Percentiles rank a stretch among this genome's conserved stretches.
Conservation (phyloP, 2,113 vertebrate genomes). For the Mus spicilegus region DNA sequence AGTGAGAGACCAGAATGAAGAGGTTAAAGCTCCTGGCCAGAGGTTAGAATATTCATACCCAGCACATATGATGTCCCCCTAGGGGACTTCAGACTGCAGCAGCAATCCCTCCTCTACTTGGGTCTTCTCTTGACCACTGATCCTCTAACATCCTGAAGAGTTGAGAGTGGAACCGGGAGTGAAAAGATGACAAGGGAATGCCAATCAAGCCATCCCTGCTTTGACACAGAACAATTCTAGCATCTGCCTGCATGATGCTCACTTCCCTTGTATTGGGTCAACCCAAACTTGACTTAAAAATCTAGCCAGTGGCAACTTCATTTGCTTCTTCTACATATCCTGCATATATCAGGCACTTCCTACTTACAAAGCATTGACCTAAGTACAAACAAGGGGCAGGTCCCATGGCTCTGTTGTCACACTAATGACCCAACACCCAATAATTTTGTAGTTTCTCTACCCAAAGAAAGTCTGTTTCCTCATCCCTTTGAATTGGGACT, state of each 20-base stretch:
- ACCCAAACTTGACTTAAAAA: slow-evolving; percentile 18
- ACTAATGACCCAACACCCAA: neutral
- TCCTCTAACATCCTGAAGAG: neutral
- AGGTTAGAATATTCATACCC: neutral
- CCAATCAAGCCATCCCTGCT: neutral
- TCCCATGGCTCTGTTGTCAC: neutral
- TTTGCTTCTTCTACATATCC: slow-evolving; percentile 5
- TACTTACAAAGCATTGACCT: neutral
- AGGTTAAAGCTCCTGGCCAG: neutral
- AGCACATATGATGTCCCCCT: neutral
- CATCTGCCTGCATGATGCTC: neutral
- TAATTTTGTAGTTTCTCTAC: neutral
- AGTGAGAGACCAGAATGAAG: neutral
- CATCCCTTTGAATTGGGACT: neutral
- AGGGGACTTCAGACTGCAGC: rapidly evolving
- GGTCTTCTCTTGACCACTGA: neutral
- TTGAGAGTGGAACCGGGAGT: neutral
- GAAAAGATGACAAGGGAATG: neutral
- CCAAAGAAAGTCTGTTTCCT: neutral
- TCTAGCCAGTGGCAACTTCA: neutral
- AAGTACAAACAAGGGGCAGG: neutral
- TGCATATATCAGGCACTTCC: neutral
- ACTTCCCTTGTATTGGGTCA: neutral
- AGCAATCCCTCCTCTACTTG: neutral
- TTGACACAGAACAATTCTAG: neutral